Base-by-base conservation (phyloP, 2,113 vertebrate genomes). In the Xiphophorus couchianus region DNA sequence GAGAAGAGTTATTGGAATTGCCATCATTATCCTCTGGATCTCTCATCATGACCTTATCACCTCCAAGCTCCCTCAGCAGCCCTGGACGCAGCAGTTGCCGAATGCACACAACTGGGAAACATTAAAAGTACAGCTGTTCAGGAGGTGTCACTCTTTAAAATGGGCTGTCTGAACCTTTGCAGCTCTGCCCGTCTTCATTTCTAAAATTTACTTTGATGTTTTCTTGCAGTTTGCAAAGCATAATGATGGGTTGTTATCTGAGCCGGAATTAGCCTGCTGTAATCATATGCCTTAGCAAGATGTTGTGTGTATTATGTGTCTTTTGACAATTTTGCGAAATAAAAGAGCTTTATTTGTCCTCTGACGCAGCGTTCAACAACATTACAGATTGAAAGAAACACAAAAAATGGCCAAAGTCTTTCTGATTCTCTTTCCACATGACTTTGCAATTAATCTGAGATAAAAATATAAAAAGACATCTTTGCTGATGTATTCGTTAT, bases 21-120 rank as follows among this genome's bases (percentile, higher is more conserved):
- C 79, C 83, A 77, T 88, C 84, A 90, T 92, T 88, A 91, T 88
- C 83, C 81, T 84, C 77, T 69, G 63, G 87, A 89, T 87, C 83
- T 87, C 91, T 85, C 86, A 83, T 89, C 78, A 82, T 78, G 71
- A 83, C 83, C 80, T 77, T 76, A 77, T 87, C 88, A 86, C 88
- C 88, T 84, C 82, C 39, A 71, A 75, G 76, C 73, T 79, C 80
- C 66, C 65, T 72, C 66, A 65, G 69, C 76, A 62, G 0, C n/a
- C 69, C 69, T 63, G 35, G 60, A 62, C 10, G 11, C 66, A 62
- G 76, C 74, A 67, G 62, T 76, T 84, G 44, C 71, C 68, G 17
- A 65, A 76, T 48, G 22, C 77, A 76, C 71, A 82, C 81, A 83
- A 65, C 79, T 89, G 83, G 63, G 51, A 37, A 73, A 64, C 73